phyloP scores from a whole-genome alignment of 2,113 vertebrate species.

The Butorides virescens region DNA sequence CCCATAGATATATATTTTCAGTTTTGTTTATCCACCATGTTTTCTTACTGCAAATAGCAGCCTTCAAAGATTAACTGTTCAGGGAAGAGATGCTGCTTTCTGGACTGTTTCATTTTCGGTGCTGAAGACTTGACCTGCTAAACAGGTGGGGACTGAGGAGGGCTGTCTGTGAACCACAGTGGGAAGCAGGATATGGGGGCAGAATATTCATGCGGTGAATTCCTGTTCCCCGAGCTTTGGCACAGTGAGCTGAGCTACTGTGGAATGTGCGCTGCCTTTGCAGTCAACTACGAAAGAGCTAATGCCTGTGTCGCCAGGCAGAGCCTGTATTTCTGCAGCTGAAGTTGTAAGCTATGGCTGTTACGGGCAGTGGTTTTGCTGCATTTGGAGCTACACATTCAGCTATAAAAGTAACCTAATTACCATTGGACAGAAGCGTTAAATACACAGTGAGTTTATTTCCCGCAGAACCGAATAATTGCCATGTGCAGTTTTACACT shows the following conservation, averaged over 20 bases:
- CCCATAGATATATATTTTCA: not conserved
- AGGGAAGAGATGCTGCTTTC: not conserved
- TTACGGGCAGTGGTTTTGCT: not conserved
- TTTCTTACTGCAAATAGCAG: not conserved
- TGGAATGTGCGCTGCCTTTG: not conserved
- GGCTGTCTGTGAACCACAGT: not conserved
- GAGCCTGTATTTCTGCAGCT: not conserved
- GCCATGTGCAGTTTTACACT: not conserved
- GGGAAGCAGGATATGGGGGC: not conserved
- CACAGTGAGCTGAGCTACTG: not conserved
- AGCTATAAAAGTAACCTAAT: not conserved
- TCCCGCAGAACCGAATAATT: not conserved
- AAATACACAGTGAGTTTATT: not conserved
- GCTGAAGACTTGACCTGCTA: not conserved
- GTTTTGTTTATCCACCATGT: not conserved
- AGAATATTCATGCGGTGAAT: not conserved
- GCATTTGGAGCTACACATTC: not conserved
- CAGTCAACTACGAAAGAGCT: not conserved
- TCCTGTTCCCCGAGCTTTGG: not conserved
- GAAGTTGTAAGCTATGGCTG: not conserved
- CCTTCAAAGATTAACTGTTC: not conserved
- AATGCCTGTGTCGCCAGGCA: not conserved
- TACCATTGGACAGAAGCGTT: not conserved
- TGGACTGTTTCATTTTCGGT: not conserved
- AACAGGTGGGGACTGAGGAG: not conserved